Evolutionary conservation across 2,797 vertebrate species (phyloP).

Genomic region (Thripadectes ignobilis): DNA sequence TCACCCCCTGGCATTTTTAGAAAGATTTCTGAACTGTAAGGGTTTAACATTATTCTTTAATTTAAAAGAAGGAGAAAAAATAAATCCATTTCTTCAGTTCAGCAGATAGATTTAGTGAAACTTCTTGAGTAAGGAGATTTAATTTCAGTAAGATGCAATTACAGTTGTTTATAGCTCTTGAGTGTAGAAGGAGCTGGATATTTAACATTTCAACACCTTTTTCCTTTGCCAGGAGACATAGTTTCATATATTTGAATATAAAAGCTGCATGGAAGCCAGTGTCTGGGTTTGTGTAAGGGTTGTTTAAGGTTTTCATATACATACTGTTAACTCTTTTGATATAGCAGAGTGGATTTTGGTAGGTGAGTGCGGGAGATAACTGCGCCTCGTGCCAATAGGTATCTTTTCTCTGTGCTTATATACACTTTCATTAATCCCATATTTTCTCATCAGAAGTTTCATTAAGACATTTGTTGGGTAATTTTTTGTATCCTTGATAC

Average conservation of each 20-base stretch:
- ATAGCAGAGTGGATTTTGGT: neutral
- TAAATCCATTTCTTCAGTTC: neutral
- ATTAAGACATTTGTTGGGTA: neutral
- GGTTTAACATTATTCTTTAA: neutral
- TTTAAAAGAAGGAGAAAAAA: neutral
- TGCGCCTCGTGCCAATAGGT: neutral
- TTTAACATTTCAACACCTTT: neutral
- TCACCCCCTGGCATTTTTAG: accelerated
- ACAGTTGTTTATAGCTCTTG: neutral
- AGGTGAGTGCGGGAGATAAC: neutral
- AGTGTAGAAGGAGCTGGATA: neutral
- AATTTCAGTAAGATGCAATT: neutral
- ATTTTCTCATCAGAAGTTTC: neutral
- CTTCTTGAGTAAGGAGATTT: neutral
- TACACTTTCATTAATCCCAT: neutral
- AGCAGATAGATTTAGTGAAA: neutral
- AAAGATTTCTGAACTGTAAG: neutral
- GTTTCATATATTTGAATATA: neutral
- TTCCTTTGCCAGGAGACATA: neutral
- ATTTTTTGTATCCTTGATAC: neutral
- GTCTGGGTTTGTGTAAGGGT: neutral
- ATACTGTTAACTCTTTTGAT: neutral
- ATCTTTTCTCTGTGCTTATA: neutral
- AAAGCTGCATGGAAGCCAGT: neutral
- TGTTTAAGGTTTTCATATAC: neutral